Evolutionary conservation across 35 echinoderm and acorn worm species (phyloP).

Genomic region (Acanthaster planci): DNA sequence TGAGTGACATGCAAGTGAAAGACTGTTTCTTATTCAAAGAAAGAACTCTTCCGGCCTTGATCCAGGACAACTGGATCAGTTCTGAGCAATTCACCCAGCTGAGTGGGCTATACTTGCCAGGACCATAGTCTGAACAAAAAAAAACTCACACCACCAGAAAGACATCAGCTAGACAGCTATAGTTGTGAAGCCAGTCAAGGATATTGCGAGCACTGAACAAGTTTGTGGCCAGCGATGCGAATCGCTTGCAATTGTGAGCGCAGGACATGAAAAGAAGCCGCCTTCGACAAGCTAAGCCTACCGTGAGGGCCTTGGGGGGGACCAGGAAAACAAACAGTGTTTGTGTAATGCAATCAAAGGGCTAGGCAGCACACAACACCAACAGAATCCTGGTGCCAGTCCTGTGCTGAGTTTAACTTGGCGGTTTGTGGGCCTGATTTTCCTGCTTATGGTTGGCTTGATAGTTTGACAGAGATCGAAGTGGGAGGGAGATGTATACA

Average conservation of each 20-base stretch:
- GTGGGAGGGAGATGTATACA: background rate
- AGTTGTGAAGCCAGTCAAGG: no score
- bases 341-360: constrained; percentile 1
- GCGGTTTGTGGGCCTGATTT: background rate
- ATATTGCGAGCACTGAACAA: background rate
- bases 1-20: no score
- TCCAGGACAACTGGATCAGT: no score
- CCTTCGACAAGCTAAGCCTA: background rate
- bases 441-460: background rate
- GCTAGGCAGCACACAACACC: background rate
- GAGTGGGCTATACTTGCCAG: no score
- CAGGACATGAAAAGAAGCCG: background rate
- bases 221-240: background rate
- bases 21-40: no score
- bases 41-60: no score
- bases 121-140: background rate
- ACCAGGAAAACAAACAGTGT: constrained; percentile 24
- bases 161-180: background rate
- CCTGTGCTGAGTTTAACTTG: background rate
- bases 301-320: background rate
- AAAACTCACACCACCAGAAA: constrained; percentile 5
- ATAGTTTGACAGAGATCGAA: constrained; percentile 17
- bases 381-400: background rate
- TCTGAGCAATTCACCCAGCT: no score
- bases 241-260: constrained; percentile 9